phyloP scores from a whole-genome alignment of 2,888 invertebrate species.

The Thecophora atra region DNA sequence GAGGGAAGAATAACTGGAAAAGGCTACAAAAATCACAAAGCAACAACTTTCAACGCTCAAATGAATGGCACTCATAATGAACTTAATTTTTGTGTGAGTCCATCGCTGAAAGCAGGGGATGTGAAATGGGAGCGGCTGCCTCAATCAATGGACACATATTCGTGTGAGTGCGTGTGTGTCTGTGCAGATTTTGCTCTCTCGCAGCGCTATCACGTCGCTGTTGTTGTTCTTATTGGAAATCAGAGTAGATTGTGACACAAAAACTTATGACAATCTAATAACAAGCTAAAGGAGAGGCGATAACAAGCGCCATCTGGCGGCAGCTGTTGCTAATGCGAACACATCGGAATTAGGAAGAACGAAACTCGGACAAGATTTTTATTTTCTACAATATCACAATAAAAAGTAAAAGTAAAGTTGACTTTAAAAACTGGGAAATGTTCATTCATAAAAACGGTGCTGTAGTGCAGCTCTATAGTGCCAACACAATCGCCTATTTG shows the following conservation, averaged over 20 bases:
- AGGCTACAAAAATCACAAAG: background rate
- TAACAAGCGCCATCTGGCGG: constrained; percentile 20
- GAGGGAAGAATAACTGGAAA: too few species aligned
- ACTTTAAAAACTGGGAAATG: too few species aligned
- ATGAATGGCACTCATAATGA: constrained; percentile 13
- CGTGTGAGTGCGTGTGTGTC: background rate
- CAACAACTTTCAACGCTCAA: background rate
- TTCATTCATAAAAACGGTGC: too few species aligned
- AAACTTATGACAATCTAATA: constrained; percentile 41
- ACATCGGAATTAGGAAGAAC: background rate
- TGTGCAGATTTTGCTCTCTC: background rate
- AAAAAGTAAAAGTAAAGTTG: background rate
- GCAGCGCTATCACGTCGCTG: constrained; percentile 3
- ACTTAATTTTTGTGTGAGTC: constrained; percentile 8
- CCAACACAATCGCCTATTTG: too few species aligned
- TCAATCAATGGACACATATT: too few species aligned
- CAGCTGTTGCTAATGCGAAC: background rate
- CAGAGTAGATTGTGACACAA: constrained; percentile 33
- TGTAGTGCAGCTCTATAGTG: too few species aligned
- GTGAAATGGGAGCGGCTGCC: background rate
- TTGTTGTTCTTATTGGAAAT: constrained; percentile 20
- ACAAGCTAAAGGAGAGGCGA: background rate
- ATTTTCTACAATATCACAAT: background rate
- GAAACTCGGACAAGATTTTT: too few species aligned
- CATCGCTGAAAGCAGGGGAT: background rate